phyloP scores from a whole-genome alignment of 2,113 vertebrate genomes.

The Sminthopsis crassicaudata region DNA sequence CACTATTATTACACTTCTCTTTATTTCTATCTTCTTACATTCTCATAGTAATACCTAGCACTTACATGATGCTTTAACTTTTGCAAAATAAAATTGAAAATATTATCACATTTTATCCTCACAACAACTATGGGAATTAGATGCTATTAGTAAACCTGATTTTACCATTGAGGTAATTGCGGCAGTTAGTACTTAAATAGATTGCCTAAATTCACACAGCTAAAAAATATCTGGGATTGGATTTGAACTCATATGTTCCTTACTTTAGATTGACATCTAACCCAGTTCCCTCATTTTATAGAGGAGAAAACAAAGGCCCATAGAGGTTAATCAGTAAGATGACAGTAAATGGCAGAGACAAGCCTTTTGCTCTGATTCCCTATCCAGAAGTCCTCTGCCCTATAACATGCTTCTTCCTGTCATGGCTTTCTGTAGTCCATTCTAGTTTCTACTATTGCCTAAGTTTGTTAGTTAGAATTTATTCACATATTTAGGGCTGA shows the following conservation, averaged over 20 bases:
- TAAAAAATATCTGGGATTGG: neutral
- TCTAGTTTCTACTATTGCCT: neutral
- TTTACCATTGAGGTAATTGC: neutral
- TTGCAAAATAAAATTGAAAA: neutral
- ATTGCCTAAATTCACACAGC: neutral
- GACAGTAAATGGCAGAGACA: neutral
- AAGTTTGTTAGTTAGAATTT: neutral
- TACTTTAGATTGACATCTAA: neutral
- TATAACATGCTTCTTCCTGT: neutral
- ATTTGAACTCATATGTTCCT: neutral
- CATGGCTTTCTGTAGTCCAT: neutral
- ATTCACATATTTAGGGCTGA: neutral
- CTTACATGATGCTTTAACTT: neutral
- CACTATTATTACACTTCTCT: neutral
- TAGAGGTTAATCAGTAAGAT: too few species aligned
- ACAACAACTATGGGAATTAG: neutral
- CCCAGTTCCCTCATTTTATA: neutral
- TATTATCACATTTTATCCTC: neutral
- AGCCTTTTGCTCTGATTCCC: neutral
- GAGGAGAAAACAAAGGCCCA: neutral
- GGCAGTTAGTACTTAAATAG: neutral
- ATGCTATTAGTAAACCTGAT: neutral
- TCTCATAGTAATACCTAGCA: neutral
- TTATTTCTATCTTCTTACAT: neutral
- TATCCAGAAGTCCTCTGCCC: neutral